A percentile compares a stretch with the other conserved stretches of the same genome.
Evolutionary conservation across 2,888 invertebrate species (phyloP).

Genomic region (Spilosoma lubricipeda): DNA sequence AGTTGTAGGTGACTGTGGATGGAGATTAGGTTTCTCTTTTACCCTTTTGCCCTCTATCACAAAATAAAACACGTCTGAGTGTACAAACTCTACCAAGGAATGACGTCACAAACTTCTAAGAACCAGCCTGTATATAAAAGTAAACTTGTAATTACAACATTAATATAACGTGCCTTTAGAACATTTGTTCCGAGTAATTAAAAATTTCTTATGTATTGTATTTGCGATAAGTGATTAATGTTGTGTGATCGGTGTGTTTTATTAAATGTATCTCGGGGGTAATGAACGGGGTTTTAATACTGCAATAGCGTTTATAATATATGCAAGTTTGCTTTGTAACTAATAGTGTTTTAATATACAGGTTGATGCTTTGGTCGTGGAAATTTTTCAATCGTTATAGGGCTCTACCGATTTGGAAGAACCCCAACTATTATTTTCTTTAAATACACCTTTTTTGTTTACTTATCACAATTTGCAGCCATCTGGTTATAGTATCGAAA

Average conservation of each 20-base stretch:
- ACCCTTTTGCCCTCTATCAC: neutral
- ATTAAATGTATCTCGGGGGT: constrained; percentile 12
- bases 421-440: neutral
- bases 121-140: neutral
- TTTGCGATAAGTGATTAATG: constrained; percentile 24
- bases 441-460: neutral
- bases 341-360: neutral
- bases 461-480: neutral
- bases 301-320: neutral
- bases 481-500: too few relatives aligned
- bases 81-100: neutral
- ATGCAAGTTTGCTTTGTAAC: neutral
- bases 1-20: neutral
- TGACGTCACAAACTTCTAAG: neutral
- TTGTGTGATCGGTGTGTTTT: constrained; percentile 15
- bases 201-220: constrained; percentile 21
- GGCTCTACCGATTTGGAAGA: neutral
- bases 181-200: constrained; percentile 28
- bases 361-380: neutral
- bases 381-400: neutral
- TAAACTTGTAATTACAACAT: constrained; percentile 30
- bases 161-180: constrained; percentile 30
- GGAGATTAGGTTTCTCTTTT: too few relatives aligned
- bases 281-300: constrained; percentile 12
- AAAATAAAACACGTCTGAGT: neutral